Conservation (phyloP, 2,888 invertebrate genomes). For the Melolontha melolontha region DNA sequence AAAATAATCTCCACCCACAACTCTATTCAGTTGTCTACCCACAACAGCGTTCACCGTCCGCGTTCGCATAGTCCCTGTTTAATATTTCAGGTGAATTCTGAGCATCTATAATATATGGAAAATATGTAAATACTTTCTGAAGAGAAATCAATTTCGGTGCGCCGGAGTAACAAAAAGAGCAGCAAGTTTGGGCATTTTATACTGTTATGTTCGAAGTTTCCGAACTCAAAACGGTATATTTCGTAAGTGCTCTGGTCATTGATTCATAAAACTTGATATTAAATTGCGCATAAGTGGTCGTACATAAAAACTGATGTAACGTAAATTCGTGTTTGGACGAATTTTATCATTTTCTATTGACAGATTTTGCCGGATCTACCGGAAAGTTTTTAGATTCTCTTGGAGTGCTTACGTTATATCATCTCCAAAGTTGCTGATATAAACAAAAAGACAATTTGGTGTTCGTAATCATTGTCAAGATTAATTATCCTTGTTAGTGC, state of each 20-base stretch:
- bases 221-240: slow-evolving; percentile 17
- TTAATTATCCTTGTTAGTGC: no score
- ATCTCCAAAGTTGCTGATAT: no score
- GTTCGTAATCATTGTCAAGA: no score
- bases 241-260: slow-evolving; percentile 32
- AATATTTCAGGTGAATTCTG: slow-evolving; percentile 42
- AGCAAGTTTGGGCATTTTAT: slow-evolving; percentile 28
- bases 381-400: slow-evolving; percentile 14
- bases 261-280: slow-evolving; percentile 38
- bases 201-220: slow-evolving; percentile 28
- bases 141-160: slow-evolving; percentile 43
- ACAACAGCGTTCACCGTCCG: no score
- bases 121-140: slow-evolving; percentile 44
- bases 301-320: slow-evolving; percentile 5
- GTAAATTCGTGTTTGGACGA: slow-evolving; percentile 7
- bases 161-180: slow-evolving; percentile 15
- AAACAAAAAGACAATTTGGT: no score
- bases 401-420: no score
- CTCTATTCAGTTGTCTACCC: no score
- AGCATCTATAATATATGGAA: slow-evolving; percentile 40
- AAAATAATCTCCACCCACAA: no score
- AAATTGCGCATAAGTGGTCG: slow-evolving; percentile 22
- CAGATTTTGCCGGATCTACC: slow-evolving; percentile 2
- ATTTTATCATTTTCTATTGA: slow-evolving; percentile 24
- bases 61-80: slow-evolving; percentile 8